Conservation (phyloP, 1,140 invertebrate genomes). For the Cyclina sinensis region DNA sequence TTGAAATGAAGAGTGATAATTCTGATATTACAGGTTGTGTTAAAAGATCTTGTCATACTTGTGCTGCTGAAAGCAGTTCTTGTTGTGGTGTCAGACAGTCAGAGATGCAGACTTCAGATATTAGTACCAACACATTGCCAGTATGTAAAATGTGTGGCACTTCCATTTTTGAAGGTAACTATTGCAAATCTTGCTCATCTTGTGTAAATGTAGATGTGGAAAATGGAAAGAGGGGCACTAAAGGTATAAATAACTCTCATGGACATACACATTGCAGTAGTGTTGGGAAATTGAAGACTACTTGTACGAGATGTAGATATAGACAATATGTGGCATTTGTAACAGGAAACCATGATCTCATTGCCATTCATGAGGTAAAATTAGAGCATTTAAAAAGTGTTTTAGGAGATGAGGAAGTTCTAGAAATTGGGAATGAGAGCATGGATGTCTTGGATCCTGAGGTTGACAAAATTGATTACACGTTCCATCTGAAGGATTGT, state of each 20-base stretch:
- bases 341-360: constrained; percentile 31
- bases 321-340: constrained; percentile 36
- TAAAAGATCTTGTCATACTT: not conserved
- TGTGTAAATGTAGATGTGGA: not conserved
- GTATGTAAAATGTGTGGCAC: not conserved
- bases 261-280: not conserved
- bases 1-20: no score
- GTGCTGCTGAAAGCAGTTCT: not conserved
- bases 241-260: not conserved
- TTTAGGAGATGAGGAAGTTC: not conserved
- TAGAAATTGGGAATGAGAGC: not conserved
- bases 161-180: not conserved
- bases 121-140: not conserved
- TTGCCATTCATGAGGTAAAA: constrained; percentile 27
- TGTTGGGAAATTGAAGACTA: not conserved
- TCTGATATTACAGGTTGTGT: not conserved
- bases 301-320: not conserved
- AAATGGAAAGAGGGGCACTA: not conserved
- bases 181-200: not conserved
- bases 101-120: not conserved
- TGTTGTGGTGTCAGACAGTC: not conserved
- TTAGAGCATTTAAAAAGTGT: not conserved
- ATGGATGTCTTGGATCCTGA: not conserved
- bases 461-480: not conserved
- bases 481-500: not conserved